Base-by-base conservation (phyloP, 2,113 vertebrate genomes). In the Oostethus manadensis region DNA sequence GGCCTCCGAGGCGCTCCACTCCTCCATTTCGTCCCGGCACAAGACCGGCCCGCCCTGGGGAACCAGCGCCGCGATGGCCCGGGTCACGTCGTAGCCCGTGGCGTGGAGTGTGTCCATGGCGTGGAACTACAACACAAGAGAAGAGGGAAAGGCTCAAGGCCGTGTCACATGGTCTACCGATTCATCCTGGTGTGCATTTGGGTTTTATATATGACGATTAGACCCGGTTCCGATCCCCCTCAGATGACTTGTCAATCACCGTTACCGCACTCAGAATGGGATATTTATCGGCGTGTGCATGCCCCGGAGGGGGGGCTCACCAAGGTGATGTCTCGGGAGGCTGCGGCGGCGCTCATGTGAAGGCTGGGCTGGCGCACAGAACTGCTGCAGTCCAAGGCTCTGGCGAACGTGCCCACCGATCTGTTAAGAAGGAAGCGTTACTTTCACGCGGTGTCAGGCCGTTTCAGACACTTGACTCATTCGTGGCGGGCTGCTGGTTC, bases 1-100 rank as follows among this genome's bases (percentile, higher is more conserved):
- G 81, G 97, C 97, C 88, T 99, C 97, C 0, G 96, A 97, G 43
- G 97, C 94, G 7, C 96, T 98, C 97, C 97, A 99, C 82, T 99
- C 97, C 79, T 99, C 97, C 97, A 99, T 99, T 68, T 99, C 97
- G 21, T 99, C 97, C 68, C 97, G 87, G 84, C 97, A 99, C 18
- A 99, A 92, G 40, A 99, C 94, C 0, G 97, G 97, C n/a, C 97
- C 97, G 0, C 97, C 97, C 89, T 99, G 97, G 2, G 97, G 97
- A 76, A 99, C 97, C 64, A 99, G 92, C 0, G 96, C 94, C 0
- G 94, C 92, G 64, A 99, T 97, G 65, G 96, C 95, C 82, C 93
- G 94, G 60, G 95, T 97, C 79, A 99, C 95, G 78, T 98, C 96
- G 0, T 97, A 99, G 70, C 89, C 85, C 1, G 92, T 94, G 86